Evolutionary conservation across 2,113 vertebrate species (phyloP), one percentile per base, ranked within the genome.

Genomic region (Lamprologus sp.): DNA sequence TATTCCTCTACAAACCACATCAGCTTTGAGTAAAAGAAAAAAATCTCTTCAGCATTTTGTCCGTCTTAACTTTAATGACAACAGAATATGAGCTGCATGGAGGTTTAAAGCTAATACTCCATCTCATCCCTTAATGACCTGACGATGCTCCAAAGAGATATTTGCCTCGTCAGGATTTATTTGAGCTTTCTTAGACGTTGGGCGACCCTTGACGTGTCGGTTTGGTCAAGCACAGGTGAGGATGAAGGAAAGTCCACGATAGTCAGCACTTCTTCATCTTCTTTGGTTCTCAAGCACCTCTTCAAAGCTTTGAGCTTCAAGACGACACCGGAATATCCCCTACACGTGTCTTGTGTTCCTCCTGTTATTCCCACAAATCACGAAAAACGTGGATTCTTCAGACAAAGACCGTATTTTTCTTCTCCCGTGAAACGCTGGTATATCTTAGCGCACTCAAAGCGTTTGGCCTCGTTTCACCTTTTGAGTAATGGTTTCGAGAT

Each of bases 81-180:
- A 10, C 40, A 73, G 68, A 26, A 17, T 45, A 73, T 28, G 42
- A 73, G 40, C 4, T 2, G 14, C 40, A 2, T 19, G 14, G 14
- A 75, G 70, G 23, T 12, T 47, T 75, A 28, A 75, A 47, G 23
- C 23, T 17, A 42, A 70, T 70, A 70, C 40, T 45, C 37, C 68
- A 26, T 17, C 37, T 26, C 0, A 75, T 47, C 40, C 42, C 70
- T 47, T 70, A 17, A 47, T 75, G 42, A 47, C 6, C 9, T 17
- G 14, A 47, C 23, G 0, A 45, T 11, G 68, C 14, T 75, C 23
- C 23, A 11, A 75, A 1, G 42, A 75, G 14, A 45, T 19, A 28
- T 47, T 17, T 28, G 40, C 40, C 68, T 17, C 2, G 4, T 73
- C 68, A 10, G 40, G 23, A 45, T 17, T 47, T 47, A 28, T 47